A percentile compares a stretch with the other conserved stretches of the same genome.
phyloP scores from a whole-genome alignment of 30 jellyfish, hydroid and myxozoan species.

The Turritopsis rubra region DNA sequence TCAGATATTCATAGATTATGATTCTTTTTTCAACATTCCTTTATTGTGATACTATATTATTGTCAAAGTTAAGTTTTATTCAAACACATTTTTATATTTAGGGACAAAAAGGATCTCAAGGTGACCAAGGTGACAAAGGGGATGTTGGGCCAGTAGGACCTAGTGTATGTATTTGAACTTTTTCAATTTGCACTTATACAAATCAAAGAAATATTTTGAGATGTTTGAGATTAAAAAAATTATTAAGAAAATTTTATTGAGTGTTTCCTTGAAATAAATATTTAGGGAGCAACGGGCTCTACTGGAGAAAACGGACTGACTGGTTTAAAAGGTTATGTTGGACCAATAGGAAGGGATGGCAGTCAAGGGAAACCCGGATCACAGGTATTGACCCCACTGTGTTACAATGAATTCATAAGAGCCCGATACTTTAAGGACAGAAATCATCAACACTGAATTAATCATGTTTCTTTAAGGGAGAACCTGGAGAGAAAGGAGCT shows the following conservation, averaged over 20 bases:
- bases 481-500: conserved; percentile 41
- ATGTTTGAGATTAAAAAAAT: too few relatives aligned
- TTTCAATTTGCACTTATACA: background rate
- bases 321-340: conserved; percentile 7
- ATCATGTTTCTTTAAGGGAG: too few relatives aligned
- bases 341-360: background rate
- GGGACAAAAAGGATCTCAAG: conserved; percentile 16
- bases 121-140: background rate
- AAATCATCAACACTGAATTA: too few relatives aligned
- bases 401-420: too few relatives aligned
- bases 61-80: background rate
- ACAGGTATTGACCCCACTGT: background rate
- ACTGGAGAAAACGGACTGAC: background rate
- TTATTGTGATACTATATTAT: background rate
- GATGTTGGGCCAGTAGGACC: conserved; percentile 9
- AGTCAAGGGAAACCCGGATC: background rate
- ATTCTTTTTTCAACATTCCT: background rate
- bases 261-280: background rate
- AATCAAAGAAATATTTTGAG: too few relatives aligned
- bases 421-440: too few relatives aligned
- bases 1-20: background rate
- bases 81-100: background rate
- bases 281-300: conserved; percentile 1
- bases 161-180: background rate
- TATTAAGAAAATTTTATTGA: background rate